Base-by-base conservation (phyloP, 2,113 vertebrate genomes). In the Laterallus jamaicensis region DNA sequence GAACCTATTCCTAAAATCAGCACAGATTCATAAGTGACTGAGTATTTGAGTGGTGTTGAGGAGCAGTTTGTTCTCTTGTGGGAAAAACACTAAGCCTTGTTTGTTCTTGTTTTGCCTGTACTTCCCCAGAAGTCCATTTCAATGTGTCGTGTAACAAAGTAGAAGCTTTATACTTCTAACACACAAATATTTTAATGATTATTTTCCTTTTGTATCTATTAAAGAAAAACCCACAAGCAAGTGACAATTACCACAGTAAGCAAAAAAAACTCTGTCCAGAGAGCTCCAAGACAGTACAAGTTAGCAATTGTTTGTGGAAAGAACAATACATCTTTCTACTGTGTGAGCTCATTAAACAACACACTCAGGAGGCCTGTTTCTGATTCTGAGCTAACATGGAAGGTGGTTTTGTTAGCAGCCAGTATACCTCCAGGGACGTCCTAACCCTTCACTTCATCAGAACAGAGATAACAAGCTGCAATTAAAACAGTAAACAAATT, bases 321-420 rank as follows among this genome's bases (percentile, higher is more conserved):
- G 90, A 96, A 93, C 56, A 96, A 93, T 82, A 78, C 58, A 73
- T 74, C 90, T 94, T 95, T 69, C 68, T 92, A 52, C 54, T 83
- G 92, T 60, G 63, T 93, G 91, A 95, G 76, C 95, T 96, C 97
- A 96, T 97, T 97, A 95, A 84, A 83, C 82, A 91, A 47, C 19
- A 22, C 62, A 58, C 96, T 84, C 90, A 25, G 63, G 95, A 92
- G 96, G 93, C 85, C 17, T 91, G 49, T 50, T 40, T 56, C 77
- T 83, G n/a, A 88, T 74, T 78, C 67, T 24, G 47, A 94, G 94
- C 93, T 85, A 97, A 95, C 31, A 86, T 6, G 55, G 24, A 88
- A 96, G 94, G 92, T 95, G 94, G 92, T 86, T 96, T 79, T 85
- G 78, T 96, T 90, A 93, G 71, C 93, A 93, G 84, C 42, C 88